phyloP scores from a whole-genome alignment of 2,888 invertebrate genomes.

The Melikaiella ostensackeni region DNA sequence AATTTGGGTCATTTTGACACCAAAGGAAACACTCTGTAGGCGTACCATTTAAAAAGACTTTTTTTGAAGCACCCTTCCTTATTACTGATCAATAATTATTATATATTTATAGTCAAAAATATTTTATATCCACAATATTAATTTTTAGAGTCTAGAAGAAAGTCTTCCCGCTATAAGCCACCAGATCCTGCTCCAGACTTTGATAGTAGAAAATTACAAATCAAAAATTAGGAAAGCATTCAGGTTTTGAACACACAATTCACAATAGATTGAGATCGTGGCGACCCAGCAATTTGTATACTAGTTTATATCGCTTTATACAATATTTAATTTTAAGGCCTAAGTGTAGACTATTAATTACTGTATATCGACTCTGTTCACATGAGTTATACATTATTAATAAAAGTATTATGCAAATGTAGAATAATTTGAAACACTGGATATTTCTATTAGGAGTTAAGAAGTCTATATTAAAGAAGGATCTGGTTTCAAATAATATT shows the following conservation, averaged over 20 bases:
- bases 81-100: too few relatives aligned
- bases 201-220: slow-evolving; percentile 57
- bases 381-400: slow-evolving; percentile 41
- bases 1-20: too few relatives aligned
- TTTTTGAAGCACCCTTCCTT: too few relatives aligned
- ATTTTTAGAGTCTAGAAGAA: slow-evolving; percentile 55
- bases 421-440: neutral
- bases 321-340: slow-evolving; percentile 49
- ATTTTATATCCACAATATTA: neutral
- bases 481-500: neutral
- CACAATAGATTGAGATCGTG: neutral
- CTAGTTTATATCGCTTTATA: slow-evolving; percentile 38
- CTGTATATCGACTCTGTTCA: slow-evolving; percentile 48
- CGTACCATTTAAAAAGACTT: too few relatives aligned
- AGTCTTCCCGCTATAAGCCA: slow-evolving; percentile 58
- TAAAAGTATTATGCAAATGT: slow-evolving; percentile 37
- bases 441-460: neutral
- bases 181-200: slow-evolving; percentile 65
- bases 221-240: slow-evolving; percentile 19
- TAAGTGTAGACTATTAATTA: slow-evolving; percentile 47
- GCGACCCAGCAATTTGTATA: slow-evolving; percentile 39
- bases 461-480: neutral
- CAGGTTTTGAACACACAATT: neutral
- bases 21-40: too few relatives aligned
- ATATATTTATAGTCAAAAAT: neutral